Evolutionary conservation across 2,888 invertebrate species (phyloP).

Genomic region (Meiosimyza platycephala): DNA sequence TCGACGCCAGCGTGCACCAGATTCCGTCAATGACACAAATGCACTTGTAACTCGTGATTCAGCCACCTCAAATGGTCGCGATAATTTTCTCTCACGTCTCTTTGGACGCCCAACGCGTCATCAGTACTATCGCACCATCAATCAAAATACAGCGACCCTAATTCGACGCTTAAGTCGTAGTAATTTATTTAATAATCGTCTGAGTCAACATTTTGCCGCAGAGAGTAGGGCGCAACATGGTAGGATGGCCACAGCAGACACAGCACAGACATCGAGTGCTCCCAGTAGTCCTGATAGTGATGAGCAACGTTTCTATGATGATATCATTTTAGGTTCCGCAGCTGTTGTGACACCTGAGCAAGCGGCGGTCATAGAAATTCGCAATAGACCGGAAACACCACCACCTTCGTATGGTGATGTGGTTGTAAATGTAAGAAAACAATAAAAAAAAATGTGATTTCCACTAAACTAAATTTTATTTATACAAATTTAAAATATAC

Average conservation of each 20-base stretch:
- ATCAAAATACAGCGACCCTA: slow-evolving; percentile 64
- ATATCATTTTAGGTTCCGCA: slow-evolving; percentile 3
- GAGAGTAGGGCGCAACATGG: slow-evolving; percentile 35
- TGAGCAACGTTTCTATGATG: slow-evolving; percentile 11
- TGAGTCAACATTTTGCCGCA: slow-evolving; percentile 53
- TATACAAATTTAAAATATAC: too few relatives aligned
- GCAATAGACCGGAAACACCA: slow-evolving; percentile 60
- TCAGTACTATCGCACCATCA: slow-evolving; percentile 63
- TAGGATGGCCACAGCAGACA: slow-evolving; percentile 31
- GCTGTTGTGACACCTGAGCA: slow-evolving; percentile 11
- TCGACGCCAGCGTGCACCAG: slow-evolving; percentile 44
- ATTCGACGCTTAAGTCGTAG: slow-evolving; percentile 65
- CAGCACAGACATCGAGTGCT: slow-evolving; percentile 23
- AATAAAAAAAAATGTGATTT: neutral
- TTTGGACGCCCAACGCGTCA: slow-evolving; percentile 63
- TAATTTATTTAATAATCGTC: slow-evolving; percentile 61
- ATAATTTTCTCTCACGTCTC: slow-evolving; percentile 61
- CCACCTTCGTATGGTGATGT: slow-evolving; percentile 63
- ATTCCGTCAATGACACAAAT: slow-evolving; percentile 40
- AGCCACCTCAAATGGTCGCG: slow-evolving; percentile 38
- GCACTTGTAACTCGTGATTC: slow-evolving; percentile 51
- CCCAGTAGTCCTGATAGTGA: slow-evolving; percentile 36
- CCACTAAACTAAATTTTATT: too few relatives aligned
- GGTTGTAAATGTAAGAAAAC: slow-evolving; percentile 36
- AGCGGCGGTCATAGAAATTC: neutral